Conservation (phyloP, 2,113 vertebrate genomes). For the Poeciliopsis turrubarensis region DNA sequence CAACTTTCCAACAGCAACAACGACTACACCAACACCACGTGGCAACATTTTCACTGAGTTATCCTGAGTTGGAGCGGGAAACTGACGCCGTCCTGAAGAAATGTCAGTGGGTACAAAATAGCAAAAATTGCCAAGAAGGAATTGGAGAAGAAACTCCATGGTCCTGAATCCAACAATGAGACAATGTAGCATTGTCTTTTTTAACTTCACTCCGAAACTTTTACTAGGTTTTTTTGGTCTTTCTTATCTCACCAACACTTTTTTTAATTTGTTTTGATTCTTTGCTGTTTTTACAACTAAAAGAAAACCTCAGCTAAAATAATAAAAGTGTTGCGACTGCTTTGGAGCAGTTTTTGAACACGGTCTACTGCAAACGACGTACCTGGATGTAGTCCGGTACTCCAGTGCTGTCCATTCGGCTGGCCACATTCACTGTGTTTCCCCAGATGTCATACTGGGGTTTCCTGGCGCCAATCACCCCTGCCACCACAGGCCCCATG, state of each 20-base stretch:
- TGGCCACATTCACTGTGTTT: constrained; percentile 96
- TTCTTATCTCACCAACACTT: neutral
- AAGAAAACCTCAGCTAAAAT: neutral
- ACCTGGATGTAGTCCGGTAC: constrained; percentile 95
- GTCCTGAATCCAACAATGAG: no score
- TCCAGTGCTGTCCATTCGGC: constrained; percentile 97
- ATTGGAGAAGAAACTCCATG: no score
- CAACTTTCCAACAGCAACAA: neutral
- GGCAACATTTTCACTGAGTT: neutral
- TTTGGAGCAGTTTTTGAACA: neutral
- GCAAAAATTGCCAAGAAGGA: no score
- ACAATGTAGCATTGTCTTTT: neutral
- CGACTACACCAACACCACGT: neutral
- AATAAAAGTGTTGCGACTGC: neutral
- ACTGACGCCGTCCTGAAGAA: no score
- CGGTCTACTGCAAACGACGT: neutral
- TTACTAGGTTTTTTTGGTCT: neutral
- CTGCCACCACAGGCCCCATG: constrained; percentile 95
- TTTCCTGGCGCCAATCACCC: constrained; percentile 93
- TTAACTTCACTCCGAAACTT: neutral
- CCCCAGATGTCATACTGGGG: constrained; percentile 98
- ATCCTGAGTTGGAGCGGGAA: no score
- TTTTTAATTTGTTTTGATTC: neutral
- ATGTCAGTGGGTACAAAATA: no score
- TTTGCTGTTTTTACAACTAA: neutral